Conservation (phyloP, 2,113 vertebrate species). For the Heliornis fulica region DNA sequence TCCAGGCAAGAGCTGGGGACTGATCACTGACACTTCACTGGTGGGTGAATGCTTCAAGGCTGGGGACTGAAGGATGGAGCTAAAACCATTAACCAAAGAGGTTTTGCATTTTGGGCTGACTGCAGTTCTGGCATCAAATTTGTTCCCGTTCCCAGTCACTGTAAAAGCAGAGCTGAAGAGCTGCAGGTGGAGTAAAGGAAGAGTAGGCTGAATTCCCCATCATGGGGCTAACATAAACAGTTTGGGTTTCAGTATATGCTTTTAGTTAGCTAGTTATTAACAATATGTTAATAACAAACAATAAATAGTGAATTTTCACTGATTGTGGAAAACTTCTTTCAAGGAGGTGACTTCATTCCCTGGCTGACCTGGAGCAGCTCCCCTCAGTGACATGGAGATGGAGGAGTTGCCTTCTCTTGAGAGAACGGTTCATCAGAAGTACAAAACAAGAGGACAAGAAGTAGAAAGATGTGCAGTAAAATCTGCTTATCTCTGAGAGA, state of each 20-base stretch:
- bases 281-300: no score
- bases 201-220: not conserved
- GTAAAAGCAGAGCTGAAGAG: not conserved
- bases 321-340: not conserved
- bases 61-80: not conserved
- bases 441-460: not conserved
- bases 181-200: not conserved
- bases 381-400: accelerated
- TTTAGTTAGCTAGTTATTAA: no score
- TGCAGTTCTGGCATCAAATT: not conserved
- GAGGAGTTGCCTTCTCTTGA: not conserved
- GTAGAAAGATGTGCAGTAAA: not conserved
- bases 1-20: not conserved
- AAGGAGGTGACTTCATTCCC: not conserved
- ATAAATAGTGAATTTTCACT: not conserved
- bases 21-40: not conserved
- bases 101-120: not conserved
- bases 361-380: not conserved
- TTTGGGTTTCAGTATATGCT: no score
- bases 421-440: not conserved
- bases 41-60: not conserved
- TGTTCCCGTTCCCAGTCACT: not conserved
- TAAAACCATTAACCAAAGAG: not conserved
- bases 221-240: not conserved
- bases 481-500: not conserved